Conservation (phyloP, 2,797 vertebrate genomes). For the Rhinophrynus dorsalis region DNA sequence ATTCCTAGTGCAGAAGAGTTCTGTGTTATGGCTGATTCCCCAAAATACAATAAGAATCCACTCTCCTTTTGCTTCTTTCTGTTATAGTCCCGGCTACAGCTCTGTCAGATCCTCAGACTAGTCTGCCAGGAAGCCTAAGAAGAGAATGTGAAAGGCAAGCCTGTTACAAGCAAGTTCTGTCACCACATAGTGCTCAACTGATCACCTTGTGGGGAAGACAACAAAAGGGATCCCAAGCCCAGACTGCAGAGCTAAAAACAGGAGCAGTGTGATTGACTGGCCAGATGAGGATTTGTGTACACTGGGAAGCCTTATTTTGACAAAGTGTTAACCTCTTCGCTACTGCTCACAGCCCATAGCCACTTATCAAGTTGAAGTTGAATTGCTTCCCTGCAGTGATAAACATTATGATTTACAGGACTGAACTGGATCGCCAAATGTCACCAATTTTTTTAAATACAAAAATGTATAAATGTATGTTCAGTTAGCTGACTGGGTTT, state of each 20-base stretch:
- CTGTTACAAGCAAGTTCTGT: conserved; percentile 76
- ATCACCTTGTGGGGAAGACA: conserved; percentile 67
- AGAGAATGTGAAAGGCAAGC: conserved; percentile 60
- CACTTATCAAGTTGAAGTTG: conserved; percentile 19
- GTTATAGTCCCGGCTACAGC: conserved; percentile 29
- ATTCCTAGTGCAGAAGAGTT: conserved; percentile 38
- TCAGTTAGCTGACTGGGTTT: no score
- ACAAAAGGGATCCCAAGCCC: conserved; percentile 63
- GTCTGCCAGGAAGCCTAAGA: conserved; percentile 55
- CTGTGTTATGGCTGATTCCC: conserved; percentile 1
- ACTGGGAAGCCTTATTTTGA: conserved; percentile 50
- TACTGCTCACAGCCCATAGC: conserved; percentile 5
- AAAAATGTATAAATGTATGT: no score
- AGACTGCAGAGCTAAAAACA: conserved; percentile 58
- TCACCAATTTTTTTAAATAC: no score
- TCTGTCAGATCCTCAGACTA: conserved; percentile 45
- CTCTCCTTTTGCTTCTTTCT: conserved; percentile 42
- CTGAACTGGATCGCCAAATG: neutral
- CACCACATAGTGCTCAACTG: conserved; percentile 67
- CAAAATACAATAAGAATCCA: conserved; percentile 26
- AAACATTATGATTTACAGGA: neutral
- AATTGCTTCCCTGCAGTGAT: neutral
- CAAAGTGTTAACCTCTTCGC: conserved; percentile 42
- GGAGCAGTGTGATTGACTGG: conserved; percentile 53
- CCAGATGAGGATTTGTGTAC: conserved; percentile 53